Evolutionary conservation across 2,113 vertebrate genomes (phyloP), one percentile per base, ranked within the genome.

Genomic region (Gasterosteus aculeatus): DNA sequence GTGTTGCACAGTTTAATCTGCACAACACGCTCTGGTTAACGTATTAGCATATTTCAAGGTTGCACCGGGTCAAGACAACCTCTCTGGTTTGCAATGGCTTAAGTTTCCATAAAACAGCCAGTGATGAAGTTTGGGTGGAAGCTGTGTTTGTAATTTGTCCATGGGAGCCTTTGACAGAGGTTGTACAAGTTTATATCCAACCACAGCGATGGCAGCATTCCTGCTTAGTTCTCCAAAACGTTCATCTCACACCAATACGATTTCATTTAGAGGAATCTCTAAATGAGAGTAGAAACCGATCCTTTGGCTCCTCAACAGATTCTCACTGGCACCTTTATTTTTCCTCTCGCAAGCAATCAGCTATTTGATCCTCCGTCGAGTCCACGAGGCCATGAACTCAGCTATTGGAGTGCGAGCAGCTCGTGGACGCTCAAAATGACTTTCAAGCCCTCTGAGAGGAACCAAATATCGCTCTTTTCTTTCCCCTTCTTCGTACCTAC

Each of bases 321-420:
- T 77, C 78, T 75, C 67, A 49, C 73, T 86, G 85, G 71, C 83
- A 87, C 67, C 73, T 66, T 82, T 41, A 72, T 44, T 81, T 79
- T 82, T 26, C 72, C 84, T 75, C 86, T 70, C 78, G 80, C 72
- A 73, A 88, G 79, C 87, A 81, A 91, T 92, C 74, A 89, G 88
- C 90, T 85, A 82, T 91, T 89, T 78, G 85, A 86, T 86, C 86
- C 80, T 72, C 82, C 76, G 80, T 82, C 53, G 72, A 82, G 76
- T 66, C 71, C 22, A 26, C 22, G 22, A 26, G 22, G 22, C 22
- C 22, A 26, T 26, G 22, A 26, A 26, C 22, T 26, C 22, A 26
- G 22, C 22, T 26, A 26, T 26, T 26, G 22, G 22, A 26, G 22
- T 26, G 22, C 22, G 22, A 26, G 22, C 22, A 26, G 22, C 22